phyloP scores from a whole-genome alignment of 2,888 invertebrate species.

The Yponomeuta malinellus region DNA sequence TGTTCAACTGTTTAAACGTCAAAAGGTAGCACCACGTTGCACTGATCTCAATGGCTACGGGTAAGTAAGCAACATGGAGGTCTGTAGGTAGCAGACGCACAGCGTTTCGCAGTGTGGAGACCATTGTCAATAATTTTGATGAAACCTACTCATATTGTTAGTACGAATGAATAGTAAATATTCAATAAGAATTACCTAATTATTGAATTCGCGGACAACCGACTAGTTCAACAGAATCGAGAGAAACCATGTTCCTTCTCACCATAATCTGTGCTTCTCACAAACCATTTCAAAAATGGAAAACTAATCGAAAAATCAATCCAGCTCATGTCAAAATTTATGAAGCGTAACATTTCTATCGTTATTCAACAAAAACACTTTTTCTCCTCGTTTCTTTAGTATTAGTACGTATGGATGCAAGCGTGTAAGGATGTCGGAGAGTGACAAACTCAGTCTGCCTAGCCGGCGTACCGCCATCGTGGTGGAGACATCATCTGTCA shows the following conservation, averaged over 20 bases:
- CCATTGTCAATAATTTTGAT: no score
- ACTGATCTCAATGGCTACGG: no score
- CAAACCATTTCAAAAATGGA: conserved; percentile 51
- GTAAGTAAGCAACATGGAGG: no score
- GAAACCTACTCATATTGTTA: no score
- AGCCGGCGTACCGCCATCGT: conserved; percentile 35
- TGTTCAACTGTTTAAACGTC: no score
- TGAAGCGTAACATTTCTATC: conserved; percentile 54
- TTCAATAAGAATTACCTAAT: no score
- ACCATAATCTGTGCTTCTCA: background rate
- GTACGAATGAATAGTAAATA: no score
- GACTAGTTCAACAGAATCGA: background rate
- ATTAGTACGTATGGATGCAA: conserved; percentile 49
- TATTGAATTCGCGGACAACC: no score
- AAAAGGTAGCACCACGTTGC: no score
- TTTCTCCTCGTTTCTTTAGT: conserved; percentile 38
- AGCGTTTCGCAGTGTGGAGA: no score
- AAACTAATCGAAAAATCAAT: conserved; percentile 42
- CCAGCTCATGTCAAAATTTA: conserved; percentile 59
- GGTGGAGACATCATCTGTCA: conserved; percentile 40
- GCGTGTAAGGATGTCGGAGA: conserved; percentile 53
- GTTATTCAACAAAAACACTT: conserved; percentile 45
- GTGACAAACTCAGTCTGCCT: conserved; percentile 43
- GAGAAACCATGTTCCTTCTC: background rate
- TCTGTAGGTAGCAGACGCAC: no score